Base-by-base conservation (phyloP, 2,888 invertebrate species). In the Melipona bicolor region DNA sequence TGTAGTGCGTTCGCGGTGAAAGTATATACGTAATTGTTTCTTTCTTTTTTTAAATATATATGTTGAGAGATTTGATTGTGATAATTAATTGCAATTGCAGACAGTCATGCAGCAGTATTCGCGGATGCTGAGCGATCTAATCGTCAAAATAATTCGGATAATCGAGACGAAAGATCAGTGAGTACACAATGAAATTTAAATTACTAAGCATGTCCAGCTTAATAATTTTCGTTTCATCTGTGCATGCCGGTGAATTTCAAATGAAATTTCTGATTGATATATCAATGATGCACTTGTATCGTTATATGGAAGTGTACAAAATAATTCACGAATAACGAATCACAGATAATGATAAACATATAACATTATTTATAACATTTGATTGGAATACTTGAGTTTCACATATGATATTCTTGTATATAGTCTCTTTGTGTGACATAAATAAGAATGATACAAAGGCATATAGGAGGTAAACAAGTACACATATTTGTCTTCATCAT, bases 101-200 rank as follows among this genome's bases (percentile, higher is more conserved):
- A 83, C 69, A 84, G 75, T 69, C 82, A 79, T 74, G 72, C 78
- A 0, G 84, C 78, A 24, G 84, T 79, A 9, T 65, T 84, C 3
- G 49, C 76, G 19, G 76, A 76, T 24, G 24, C 6, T 21, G 84
- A 79, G 54, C 72, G 32, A 36, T 43, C 72, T n/a, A 59, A 59
- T 17, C 62, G 15, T 62, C 75, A 52, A 59, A 21, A 62, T 21
- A 71, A 64, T 50, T 65, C 69, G 32, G 69, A 73, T 3, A 50
- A 68, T 6, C 68, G 21, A 17, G 69, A 79, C 0, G 76, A 83
- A 59, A 82, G 65, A 84, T 83, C 69, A 68, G 84, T 79, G 54
- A 64, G 72, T 75, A 27, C 13, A 50, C 13, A 62, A 4, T 27
- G 5, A 56, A 75, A 19, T 54, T 70, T 4, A 4, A 52, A 50